phyloP scores from a whole-genome alignment of 2,113 vertebrate species.

The Psilopsiagon aymara region DNA sequence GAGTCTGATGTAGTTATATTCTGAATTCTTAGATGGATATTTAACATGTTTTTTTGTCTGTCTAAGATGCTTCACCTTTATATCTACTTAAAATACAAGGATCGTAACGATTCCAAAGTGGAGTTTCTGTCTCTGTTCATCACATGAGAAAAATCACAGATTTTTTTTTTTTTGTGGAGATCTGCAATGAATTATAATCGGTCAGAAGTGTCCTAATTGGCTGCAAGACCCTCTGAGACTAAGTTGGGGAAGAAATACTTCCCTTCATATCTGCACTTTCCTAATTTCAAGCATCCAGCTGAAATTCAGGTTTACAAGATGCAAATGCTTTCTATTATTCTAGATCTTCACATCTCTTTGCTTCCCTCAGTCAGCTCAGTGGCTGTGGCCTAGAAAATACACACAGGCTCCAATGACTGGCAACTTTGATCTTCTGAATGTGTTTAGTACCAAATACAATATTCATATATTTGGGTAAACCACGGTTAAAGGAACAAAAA shows the following conservation, averaged over 20 bases:
- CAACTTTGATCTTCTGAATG: slow-evolving; percentile 17
- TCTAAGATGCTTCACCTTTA: background rate
- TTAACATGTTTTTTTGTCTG: background rate
- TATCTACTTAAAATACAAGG: background rate
- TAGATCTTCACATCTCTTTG: background rate
- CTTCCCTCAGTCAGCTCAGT: background rate
- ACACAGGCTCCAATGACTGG: background rate
- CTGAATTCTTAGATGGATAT: background rate
- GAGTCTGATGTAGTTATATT: background rate
- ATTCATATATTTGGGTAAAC: slow-evolving; percentile 24
- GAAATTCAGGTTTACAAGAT: background rate
- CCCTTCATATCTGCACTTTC: background rate
- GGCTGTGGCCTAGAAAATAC: slow-evolving; percentile 13
- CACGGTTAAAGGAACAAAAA: slow-evolving; percentile 5
- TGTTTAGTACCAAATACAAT: background rate
- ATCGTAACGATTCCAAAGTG: background rate
- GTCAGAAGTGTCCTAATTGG: background rate
- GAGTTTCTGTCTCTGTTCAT: background rate
- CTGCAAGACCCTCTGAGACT: background rate
- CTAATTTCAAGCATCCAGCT: background rate
- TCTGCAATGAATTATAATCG: background rate
- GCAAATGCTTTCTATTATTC: background rate
- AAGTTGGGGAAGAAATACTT: background rate
- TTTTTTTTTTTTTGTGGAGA: background rate
- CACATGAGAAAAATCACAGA: background rate